Percentiles rank a stretch among this genome's conserved stretches.
Conservation (phyloP, 2,888 invertebrate genomes). For the Hypsopygia costalis region DNA sequence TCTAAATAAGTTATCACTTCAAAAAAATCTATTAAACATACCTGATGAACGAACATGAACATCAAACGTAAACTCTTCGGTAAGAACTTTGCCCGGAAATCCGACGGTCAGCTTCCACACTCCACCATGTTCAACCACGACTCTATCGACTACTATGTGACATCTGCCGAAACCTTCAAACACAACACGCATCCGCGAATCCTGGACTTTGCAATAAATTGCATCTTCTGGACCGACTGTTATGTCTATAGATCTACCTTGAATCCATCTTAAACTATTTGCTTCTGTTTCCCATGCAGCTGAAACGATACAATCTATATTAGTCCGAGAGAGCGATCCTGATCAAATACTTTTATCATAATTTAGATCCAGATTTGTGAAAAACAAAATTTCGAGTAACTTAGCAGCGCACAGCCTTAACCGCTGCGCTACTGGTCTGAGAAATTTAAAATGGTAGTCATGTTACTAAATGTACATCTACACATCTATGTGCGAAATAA, state of each 20-base stretch:
- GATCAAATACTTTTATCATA: too few species aligned
- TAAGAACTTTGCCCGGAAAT: constrained; percentile 37
- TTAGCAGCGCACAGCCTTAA: too few species aligned
- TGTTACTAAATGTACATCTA: too few species aligned
- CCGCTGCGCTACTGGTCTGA: too few species aligned
- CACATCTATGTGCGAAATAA: too few species aligned
- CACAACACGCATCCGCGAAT: constrained; percentile 27
- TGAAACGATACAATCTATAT: constrained; percentile 6
- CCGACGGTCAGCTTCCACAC: constrained; percentile 47
- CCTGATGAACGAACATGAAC: constrained; percentile 39
- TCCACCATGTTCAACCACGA: constrained; percentile 38
- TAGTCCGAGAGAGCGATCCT: too few species aligned
- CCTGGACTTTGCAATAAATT: constrained; percentile 48
- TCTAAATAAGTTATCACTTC: too few species aligned
- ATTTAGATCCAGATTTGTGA: too few species aligned
- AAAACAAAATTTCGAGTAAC: too few species aligned
- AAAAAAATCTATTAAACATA: too few species aligned
- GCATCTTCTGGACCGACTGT: constrained; percentile 47
- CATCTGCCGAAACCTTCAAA: constrained; percentile 58
- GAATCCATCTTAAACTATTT: constrained; percentile 20
- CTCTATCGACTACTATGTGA: constrained; percentile 38
- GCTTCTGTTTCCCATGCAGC: constrained; percentile 8
- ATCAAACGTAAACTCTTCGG: constrained; percentile 28
- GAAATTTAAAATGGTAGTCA: too few species aligned
- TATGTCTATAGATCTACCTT: constrained; percentile 32